Evolutionary conservation across 2,797 vertebrate genomes (phyloP).

Genomic region (Crax fasciolata): DNA sequence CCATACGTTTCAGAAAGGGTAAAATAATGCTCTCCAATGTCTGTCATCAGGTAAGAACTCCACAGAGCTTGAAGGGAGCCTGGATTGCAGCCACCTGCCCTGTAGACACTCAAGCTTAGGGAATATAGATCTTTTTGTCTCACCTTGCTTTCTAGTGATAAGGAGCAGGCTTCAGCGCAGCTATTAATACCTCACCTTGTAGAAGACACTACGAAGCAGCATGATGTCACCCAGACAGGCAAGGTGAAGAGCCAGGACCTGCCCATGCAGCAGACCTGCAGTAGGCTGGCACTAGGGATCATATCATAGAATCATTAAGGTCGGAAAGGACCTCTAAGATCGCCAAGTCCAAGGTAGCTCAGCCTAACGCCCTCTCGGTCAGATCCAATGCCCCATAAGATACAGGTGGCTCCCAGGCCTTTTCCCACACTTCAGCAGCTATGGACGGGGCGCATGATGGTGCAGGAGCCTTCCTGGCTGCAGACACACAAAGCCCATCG

Average conservation of each 20-base stretch:
- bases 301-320: too few relatives aligned
- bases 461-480: not conserved
- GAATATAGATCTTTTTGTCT: not conserved
- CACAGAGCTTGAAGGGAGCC: not conserved
- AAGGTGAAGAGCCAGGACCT: not conserved
- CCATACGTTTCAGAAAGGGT: not conserved
- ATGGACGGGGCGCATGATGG: not conserved
- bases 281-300: too few relatives aligned
- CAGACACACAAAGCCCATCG: not conserved
- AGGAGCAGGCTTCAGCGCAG: not conserved
- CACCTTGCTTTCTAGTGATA: not conserved
- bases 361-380: not conserved
- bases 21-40: not conserved
- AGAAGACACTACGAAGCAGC: not conserved
- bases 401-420: rapidly evolving
- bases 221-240: not conserved
- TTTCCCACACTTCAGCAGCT: not conserved
- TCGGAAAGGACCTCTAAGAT: too few relatives aligned
- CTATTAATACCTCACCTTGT: not conserved
- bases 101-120: not conserved
- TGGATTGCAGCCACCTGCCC: not conserved
- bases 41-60: not conserved
- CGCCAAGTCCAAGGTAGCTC: not conserved
- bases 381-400: rapidly evolving
- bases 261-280: not conserved